phyloP scores from a whole-genome alignment of 2,888 invertebrate species.

The Tenodera sinensis region DNA sequence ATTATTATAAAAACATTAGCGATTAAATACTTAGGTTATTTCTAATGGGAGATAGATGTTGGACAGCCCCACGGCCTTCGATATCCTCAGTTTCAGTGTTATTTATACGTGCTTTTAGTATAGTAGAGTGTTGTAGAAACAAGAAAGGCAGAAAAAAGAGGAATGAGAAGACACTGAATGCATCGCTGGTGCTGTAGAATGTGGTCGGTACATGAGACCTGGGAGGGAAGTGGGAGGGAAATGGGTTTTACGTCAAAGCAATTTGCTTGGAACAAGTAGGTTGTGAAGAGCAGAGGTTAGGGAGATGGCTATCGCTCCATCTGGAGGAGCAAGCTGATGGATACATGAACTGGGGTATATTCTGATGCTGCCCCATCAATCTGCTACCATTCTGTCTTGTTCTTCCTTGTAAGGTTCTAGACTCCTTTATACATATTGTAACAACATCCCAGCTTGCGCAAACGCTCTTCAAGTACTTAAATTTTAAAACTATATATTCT shows the following conservation, averaged over 20 bases:
- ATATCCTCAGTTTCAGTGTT: background rate
- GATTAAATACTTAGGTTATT: too few species aligned
- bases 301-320: background rate
- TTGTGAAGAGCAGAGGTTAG: background rate
- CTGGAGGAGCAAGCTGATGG: background rate
- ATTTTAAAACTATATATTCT: background rate
- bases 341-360: background rate
- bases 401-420: background rate
- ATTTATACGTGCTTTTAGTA: background rate
- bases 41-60: background rate
- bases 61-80: background rate
- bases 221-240: background rate
- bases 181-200: background rate
- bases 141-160: background rate
- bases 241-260: conserved; percentile 4
- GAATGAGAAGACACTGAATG: background rate
- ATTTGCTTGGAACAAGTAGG: background rate
- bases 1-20: too few species aligned
- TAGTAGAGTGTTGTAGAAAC: background rate
- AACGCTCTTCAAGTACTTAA: background rate
- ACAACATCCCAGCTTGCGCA: background rate
- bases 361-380: background rate
- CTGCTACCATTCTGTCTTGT: background rate
- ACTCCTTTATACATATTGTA: background rate
- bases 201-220: background rate